phyloP scores from a whole-genome alignment of 23 tunicate genomes.

The Ciona savignyi region DNA sequence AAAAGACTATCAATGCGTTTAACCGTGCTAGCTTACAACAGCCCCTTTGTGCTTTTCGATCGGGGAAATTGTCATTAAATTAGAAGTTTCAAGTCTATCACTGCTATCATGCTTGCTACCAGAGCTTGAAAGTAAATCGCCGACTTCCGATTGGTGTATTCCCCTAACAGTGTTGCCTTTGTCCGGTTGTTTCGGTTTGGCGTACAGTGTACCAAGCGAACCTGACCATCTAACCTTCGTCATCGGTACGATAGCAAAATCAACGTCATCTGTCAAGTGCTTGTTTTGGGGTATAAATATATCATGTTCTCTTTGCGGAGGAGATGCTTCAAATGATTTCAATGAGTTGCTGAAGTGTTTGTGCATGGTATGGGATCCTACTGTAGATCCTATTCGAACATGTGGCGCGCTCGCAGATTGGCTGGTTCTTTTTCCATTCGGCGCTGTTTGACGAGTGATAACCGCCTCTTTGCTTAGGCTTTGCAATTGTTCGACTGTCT shows the following conservation, averaged over 20 bases:
- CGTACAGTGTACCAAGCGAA: conserved; percentile 36
- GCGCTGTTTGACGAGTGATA: background rate
- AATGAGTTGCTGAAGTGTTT: background rate
- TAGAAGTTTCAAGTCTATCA: background rate
- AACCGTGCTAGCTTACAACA: conserved; percentile 4
- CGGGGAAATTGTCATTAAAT: conserved; percentile 12
- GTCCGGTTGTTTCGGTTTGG: conserved; percentile 1
- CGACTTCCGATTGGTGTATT: background rate
- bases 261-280: background rate
- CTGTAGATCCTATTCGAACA: background rate
- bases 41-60: conserved; percentile 13
- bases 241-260: conserved; percentile 10
- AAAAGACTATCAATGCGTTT: too few relatives aligned
- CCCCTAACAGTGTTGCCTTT: background rate
- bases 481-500: background rate
- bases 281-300: conserved; percentile 5
- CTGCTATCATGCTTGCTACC: background rate
- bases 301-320: background rate
- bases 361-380: background rate
- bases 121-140: background rate
- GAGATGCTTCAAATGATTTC: background rate
- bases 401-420: background rate
- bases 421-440: background rate
- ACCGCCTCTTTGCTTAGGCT: background rate
- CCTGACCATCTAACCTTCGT: conserved; percentile 40